Conservation (phyloP, 2,113 vertebrate genomes). For the Alaudala cheleensis region DNA sequence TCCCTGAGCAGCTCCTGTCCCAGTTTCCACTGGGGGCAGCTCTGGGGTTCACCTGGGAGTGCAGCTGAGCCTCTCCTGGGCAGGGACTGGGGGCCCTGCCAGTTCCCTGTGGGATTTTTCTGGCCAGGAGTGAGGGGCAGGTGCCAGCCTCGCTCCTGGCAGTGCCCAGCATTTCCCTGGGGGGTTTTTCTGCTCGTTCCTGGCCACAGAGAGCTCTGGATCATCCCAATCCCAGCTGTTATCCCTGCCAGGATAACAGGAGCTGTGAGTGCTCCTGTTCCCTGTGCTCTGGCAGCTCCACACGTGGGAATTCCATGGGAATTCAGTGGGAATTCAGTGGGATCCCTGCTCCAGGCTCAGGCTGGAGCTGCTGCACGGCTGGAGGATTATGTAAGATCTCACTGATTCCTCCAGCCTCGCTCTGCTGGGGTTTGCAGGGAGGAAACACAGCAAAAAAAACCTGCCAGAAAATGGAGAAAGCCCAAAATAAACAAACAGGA, state of each 20-base stretch:
- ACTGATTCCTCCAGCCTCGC: not conserved
- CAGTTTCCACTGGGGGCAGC: not conserved
- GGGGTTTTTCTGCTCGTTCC: not conserved
- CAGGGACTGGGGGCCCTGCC: not conserved
- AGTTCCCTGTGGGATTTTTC: not conserved
- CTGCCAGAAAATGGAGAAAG: not conserved
- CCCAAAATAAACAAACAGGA: not conserved
- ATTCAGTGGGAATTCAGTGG: not conserved
- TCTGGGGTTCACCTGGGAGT: not conserved
- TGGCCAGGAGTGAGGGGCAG: not conserved
- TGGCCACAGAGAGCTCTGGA: not conserved
- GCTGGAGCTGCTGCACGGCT: not conserved
- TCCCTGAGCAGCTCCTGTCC: not conserved
- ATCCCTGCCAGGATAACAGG: not conserved
- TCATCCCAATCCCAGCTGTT: not conserved
- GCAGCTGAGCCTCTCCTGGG: not conserved
- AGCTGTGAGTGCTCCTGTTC: not conserved
- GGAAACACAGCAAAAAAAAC: not conserved
- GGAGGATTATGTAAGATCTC: constrained; percentile 57
- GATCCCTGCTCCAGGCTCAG: not conserved
- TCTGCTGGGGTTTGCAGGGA: not conserved
- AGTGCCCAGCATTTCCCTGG: not conserved
- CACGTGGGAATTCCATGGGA: not conserved
- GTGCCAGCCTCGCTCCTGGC: not conserved
- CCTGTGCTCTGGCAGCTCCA: not conserved